Conservation (phyloP, 64 coral and sea anemone species). For the Catalaphyllia jardinei region DNA sequence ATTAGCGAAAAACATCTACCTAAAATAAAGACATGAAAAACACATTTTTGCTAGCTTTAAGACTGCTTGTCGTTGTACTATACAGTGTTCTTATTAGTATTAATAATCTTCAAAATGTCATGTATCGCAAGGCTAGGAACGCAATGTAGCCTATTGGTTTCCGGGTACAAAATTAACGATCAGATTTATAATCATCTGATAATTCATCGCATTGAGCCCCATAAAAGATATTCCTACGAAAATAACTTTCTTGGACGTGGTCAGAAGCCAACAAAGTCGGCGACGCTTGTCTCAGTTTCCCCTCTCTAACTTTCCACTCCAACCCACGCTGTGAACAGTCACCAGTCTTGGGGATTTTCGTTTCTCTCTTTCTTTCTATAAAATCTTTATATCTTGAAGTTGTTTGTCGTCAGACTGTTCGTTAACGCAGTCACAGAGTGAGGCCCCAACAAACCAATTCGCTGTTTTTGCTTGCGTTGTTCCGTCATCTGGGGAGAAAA, state of each 20-base stretch:
- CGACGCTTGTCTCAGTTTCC: not conserved
- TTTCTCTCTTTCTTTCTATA: not conserved
- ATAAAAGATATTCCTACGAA: not conserved
- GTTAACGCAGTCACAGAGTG: slow-evolving; percentile 29
- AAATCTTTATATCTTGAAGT: slow-evolving; percentile 78
- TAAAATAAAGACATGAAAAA: not conserved
- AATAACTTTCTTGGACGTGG: not conserved
- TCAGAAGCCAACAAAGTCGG: not conserved
- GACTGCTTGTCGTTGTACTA: not conserved
- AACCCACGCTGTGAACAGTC: not conserved
- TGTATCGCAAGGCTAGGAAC: not conserved
- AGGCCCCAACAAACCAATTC: slow-evolving; percentile 79
- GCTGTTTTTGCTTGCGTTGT: slow-evolving; percentile 90
- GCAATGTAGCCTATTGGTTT: not conserved
- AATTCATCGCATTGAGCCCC: not conserved
- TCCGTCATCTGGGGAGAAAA: slow-evolving; percentile 78
- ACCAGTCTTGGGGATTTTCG: not conserved
- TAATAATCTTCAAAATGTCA: not conserved
- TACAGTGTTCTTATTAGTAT: not conserved
- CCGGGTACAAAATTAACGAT: not conserved
- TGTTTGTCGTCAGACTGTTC: slow-evolving; percentile 59
- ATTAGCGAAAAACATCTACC: not conserved
- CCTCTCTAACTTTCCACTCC: not conserved
- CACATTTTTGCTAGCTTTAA: not conserved
- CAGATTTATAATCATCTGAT: not conserved